phyloP scores from a whole-genome alignment of 2,888 invertebrate genomes.

The Dioctria rufipes region DNA sequence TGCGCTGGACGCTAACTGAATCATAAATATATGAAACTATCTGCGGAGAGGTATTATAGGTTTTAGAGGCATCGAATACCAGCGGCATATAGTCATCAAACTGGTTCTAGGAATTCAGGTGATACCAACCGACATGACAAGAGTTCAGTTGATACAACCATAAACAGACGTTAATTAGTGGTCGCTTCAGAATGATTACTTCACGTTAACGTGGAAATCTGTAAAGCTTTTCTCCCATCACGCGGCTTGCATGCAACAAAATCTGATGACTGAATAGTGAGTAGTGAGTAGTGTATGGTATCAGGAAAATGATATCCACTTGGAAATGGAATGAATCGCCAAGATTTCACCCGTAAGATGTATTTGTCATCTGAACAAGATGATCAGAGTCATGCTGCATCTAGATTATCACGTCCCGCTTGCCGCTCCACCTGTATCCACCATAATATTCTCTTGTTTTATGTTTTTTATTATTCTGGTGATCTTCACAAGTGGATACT shows the following conservation, averaged over 20 bases:
- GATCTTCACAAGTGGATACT: slow-evolving; percentile 9
- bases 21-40: slow-evolving; percentile 29
- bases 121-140: slow-evolving; percentile 29
- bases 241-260: not conserved
- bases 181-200: slow-evolving; percentile 5
- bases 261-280: not conserved
- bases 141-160: slow-evolving; percentile 16
- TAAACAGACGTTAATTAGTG: slow-evolving; percentile 39
- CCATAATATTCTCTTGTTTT: not conserved
- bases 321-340: not conserved
- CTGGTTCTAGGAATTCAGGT: slow-evolving; percentile 45
- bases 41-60: not conserved
- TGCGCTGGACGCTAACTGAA: slow-evolving; percentile 37
- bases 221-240: not conserved
- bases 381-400: not conserved
- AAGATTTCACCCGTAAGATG: slow-evolving; percentile 28
- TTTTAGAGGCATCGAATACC: slow-evolving; percentile 11
- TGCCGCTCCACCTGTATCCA: not conserved
- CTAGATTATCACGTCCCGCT: slow-evolving; percentile 1
- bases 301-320: not conserved
- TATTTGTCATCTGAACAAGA: not conserved
- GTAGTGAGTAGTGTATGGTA: not conserved
- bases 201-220: slow-evolving; percentile 11
- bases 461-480: not conserved
- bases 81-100: slow-evolving; percentile 41